A percentile compares a stretch with the other conserved stretches of the same genome.
Evolutionary conservation across 2,113 vertebrate genomes (phyloP).

Genomic region (Toxostoma redivivum): DNA sequence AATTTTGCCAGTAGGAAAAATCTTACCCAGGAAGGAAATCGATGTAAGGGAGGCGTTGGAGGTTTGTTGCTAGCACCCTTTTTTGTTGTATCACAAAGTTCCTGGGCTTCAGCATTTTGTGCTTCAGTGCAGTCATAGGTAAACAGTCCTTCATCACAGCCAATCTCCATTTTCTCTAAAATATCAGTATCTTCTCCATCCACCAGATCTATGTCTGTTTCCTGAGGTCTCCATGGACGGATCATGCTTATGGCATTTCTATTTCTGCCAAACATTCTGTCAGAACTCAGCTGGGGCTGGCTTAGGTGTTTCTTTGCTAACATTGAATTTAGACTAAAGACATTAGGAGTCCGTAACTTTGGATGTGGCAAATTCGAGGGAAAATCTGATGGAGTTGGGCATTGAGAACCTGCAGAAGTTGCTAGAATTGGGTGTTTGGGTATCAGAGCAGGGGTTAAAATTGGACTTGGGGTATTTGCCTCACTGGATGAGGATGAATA

Average conservation of each 20-base stretch:
- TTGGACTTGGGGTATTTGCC: constrained; percentile 76
- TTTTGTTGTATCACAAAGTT: constrained; percentile 45
- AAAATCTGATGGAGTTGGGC: background rate
- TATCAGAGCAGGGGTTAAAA: constrained; percentile 67
- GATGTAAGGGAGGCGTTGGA: constrained; percentile 92
- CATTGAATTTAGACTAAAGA: constrained; percentile 72
- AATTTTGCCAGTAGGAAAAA: background rate
- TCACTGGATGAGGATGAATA: constrained; percentile 87
- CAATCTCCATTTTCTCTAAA: constrained; percentile 74
- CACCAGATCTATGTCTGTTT: constrained; percentile 84
- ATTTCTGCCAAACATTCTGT: constrained; percentile 80
- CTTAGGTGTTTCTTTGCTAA: constrained; percentile 91
- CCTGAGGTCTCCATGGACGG: constrained; percentile 83
- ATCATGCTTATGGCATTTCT: constrained; percentile 98
- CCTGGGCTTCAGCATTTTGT: constrained; percentile 39
- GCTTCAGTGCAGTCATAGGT: constrained; percentile 56
- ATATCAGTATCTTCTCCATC: constrained; percentile 69
- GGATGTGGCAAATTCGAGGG: constrained; percentile 75
- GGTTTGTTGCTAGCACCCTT: constrained; percentile 77
- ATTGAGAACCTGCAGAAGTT: background rate
- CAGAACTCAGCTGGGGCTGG: constrained; percentile 86
- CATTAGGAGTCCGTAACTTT: constrained; percentile 77
- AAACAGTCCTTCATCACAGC: constrained; percentile 67
- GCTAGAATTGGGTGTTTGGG: constrained; percentile 58
- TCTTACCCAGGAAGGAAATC: constrained; percentile 96